These are phyloP conservation scores for Charanyca ferruginea DNA, from an alignment of 2,888 invertebrate genomes.

Conservation along the genomic window DNA sequence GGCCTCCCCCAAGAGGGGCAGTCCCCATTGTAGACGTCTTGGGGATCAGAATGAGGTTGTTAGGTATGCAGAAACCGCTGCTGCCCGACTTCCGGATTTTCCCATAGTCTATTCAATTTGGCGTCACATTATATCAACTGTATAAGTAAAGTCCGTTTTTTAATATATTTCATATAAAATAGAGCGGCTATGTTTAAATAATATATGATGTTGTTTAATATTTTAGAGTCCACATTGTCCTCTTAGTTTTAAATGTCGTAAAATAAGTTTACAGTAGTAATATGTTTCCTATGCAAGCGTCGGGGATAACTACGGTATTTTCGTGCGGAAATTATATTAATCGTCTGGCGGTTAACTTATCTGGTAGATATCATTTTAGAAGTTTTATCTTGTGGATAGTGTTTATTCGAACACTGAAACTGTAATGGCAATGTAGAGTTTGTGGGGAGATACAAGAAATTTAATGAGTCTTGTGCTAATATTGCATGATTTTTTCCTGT, in stretches of 20 bases:
- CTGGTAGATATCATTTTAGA: too few species aligned
- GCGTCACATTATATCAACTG: too few species aligned
- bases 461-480: too few species aligned
- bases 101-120: too few species aligned
- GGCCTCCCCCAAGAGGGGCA: too few species aligned
- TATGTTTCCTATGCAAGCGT: constrained; percentile 34
- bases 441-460: too few species aligned
- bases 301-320: neutral
- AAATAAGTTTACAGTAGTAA: constrained; percentile 42
- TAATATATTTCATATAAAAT: neutral
- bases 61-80: too few species aligned
- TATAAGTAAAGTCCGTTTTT: constrained; percentile 27
- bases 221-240: constrained; percentile 11
- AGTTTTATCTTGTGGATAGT: neutral
- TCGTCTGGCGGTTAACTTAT: neutral
- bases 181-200: constrained; percentile 41
- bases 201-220: constrained; percentile 24
- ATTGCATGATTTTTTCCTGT: too few species aligned
- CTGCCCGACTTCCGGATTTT: too few species aligned
- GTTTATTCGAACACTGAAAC: neutral
- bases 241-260: constrained; percentile 35
- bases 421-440: too few species aligned
- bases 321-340: neutral
- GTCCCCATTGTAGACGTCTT: too few species aligned
- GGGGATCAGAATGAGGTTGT: too few species aligned